Percentiles rank a stretch among this genome's conserved stretches.
These are phyloP conservation scores for Morone saxatilis DNA, from an alignment of 2,113 vertebrate genomes.

Conservation along the genomic window DNA sequence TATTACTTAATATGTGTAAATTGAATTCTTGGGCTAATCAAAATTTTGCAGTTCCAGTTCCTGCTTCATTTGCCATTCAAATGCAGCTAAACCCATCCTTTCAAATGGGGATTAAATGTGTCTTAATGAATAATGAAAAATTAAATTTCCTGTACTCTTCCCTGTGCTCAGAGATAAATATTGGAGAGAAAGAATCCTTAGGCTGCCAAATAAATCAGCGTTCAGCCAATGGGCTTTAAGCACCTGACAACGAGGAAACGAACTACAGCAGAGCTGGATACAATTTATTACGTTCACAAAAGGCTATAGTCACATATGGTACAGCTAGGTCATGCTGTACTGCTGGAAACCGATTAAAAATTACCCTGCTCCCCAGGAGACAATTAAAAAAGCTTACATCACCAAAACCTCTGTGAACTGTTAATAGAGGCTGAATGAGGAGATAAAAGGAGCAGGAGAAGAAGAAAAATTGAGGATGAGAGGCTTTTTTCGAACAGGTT, in stretches of 20 bases:
- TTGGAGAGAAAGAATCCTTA: slow-evolving; percentile 15
- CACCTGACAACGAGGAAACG: slow-evolving; percentile 39
- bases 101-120: slow-evolving; percentile 55
- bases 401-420: slow-evolving; percentile 42
- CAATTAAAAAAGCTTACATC: slow-evolving; percentile 56
- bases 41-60: slow-evolving; percentile 54
- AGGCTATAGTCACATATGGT: slow-evolving; percentile 26
- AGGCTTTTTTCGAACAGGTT: slow-evolving; percentile 50
- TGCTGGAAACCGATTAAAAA: slow-evolving; percentile 21
- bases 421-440: slow-evolving; percentile 38
- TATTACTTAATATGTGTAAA: slow-evolving; percentile 42
- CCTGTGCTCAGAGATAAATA: slow-evolving; percentile 55
- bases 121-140: slow-evolving; percentile 59
- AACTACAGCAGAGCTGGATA: slow-evolving; percentile 2
- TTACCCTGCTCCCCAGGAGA: slow-evolving; percentile 24
- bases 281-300: slow-evolving; percentile 24
- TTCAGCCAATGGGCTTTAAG: slow-evolving; percentile 44
- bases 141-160: slow-evolving; percentile 36
- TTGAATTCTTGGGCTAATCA: slow-evolving; percentile 54
- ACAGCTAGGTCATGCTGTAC: slow-evolving; percentile 15
- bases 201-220: slow-evolving; percentile 57
- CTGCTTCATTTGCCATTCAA: slow-evolving; percentile 54
- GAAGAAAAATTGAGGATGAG: slow-evolving; percentile 34
- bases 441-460: slow-evolving; percentile 32
- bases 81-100: slow-evolving; percentile 51